Conservation (phyloP, 2,888 invertebrate genomes). For the Drosophila borborema region DNA sequence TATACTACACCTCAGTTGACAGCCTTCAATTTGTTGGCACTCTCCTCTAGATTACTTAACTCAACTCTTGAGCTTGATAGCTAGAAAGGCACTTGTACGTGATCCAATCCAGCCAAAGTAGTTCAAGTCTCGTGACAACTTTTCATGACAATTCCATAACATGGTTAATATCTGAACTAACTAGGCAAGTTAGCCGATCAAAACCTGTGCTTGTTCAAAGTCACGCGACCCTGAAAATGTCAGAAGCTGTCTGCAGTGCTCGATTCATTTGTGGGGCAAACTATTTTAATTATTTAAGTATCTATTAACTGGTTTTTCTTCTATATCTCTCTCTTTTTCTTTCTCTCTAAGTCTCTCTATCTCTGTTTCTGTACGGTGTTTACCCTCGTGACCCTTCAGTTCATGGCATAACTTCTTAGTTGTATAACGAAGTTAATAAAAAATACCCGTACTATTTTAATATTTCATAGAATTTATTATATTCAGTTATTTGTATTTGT, state of each 20-base stretch:
- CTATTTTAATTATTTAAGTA: slow-evolving; percentile 24
- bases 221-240: slow-evolving; percentile 21
- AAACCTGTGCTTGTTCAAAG: slow-evolving; percentile 20
- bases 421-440: slow-evolving; percentile 1
- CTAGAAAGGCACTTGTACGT: slow-evolving; percentile 12
- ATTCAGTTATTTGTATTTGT: background rate
- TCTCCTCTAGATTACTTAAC: slow-evolving; percentile 47
- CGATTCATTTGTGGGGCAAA: slow-evolving; percentile 5
- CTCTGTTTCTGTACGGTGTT: background rate
- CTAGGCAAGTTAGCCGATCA: background rate
- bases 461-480: background rate
- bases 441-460: slow-evolving; percentile 6
- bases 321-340: background rate
- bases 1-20: slow-evolving; percentile 26
- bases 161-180: background rate
- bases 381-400: slow-evolving; percentile 5
- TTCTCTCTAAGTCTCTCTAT: background rate
- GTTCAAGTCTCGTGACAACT: slow-evolving; percentile 61
- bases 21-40: slow-evolving; percentile 47
- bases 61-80: slow-evolving; percentile 35
- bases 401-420: background rate
- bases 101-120: slow-evolving; percentile 43
- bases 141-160: slow-evolving; percentile 1
- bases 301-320: slow-evolving; percentile 19
- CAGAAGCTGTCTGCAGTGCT: slow-evolving; percentile 3